A percentile compares a stretch with the other conserved stretches of the same genome.
These are phyloP conservation scores for Ruditapes philippinarum DNA, from an alignment of 1,140 invertebrate species.

Conservation along the genomic window DNA sequence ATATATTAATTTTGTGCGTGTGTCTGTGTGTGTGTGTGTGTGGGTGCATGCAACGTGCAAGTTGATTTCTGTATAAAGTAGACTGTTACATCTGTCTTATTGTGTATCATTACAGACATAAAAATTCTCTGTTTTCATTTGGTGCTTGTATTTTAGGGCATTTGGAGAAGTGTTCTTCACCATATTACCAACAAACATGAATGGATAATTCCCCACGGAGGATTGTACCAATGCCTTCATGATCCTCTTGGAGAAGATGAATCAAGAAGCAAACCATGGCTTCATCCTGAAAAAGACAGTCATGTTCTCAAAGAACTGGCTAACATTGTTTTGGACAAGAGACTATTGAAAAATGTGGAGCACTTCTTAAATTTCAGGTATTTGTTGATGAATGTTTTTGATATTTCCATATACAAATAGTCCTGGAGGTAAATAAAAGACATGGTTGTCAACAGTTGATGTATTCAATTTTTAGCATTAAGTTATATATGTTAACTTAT, in stretches of 20 bases:
- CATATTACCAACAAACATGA: slow-evolving; percentile 44
- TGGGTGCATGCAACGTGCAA: too few species aligned
- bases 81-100: too few species aligned
- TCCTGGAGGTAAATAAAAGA: background rate
- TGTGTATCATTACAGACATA: too few species aligned
- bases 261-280: background rate
- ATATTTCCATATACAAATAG: background rate
- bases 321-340: background rate
- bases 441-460: too few species aligned
- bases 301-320: background rate
- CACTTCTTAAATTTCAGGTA: slow-evolving; percentile 9
- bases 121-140: too few species aligned
- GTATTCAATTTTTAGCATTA: too few species aligned
- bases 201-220: background rate
- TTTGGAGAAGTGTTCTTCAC: slow-evolving; percentile 55
- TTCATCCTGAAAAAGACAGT: background rate
- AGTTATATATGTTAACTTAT: too few species aligned
- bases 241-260: background rate
- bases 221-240: background rate
- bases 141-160: too few species aligned
- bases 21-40: too few species aligned
- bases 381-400: background rate
- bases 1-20: too few species aligned
- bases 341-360: background rate
- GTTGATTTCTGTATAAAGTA: too few species aligned